A percentile compares a stretch with the other conserved stretches of the same genome.
Conservation (phyloP, 2,888 invertebrate species). For the Tridacna crocea region DNA sequence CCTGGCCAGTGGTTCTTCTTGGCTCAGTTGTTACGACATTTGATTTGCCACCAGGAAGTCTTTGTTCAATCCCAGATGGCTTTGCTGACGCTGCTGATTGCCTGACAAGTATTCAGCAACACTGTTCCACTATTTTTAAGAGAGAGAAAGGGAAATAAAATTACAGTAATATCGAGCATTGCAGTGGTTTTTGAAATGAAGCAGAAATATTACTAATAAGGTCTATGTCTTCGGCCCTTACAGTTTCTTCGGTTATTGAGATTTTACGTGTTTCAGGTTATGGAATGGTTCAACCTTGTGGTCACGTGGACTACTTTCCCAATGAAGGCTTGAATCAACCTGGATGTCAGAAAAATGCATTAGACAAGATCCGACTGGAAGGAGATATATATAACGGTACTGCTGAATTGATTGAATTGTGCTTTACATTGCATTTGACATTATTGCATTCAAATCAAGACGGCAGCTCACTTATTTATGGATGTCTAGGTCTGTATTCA, state of each 20-base stretch:
- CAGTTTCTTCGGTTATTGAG: no score
- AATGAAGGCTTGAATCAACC: conserved; percentile 83
- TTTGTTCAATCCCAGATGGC: no score
- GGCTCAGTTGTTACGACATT: no score
- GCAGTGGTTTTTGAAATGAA: no score
- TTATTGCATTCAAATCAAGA: neutral
- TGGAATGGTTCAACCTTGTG: conserved; percentile 75
- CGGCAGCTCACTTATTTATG: neutral
- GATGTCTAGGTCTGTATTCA: neutral
- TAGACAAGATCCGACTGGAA: conserved; percentile 56
- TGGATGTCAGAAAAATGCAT: conserved; percentile 76
- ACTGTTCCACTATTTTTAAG: no score
- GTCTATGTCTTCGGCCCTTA: no score
- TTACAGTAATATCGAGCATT: no score
- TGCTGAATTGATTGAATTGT: neutral
- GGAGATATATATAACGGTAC: conserved; percentile 68
- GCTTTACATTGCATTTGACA: neutral
- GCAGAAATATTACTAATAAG: no score
- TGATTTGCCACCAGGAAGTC: no score
- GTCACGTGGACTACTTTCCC: conserved; percentile 84
- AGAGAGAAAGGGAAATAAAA: no score
- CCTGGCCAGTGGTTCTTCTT: neutral
- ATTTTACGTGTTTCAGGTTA: conserved; percentile 57
- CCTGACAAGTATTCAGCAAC: no score
- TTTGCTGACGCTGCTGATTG: no score